Conservation (phyloP, 1,140 invertebrate genomes). For the Hormaphis cornu region DNA sequence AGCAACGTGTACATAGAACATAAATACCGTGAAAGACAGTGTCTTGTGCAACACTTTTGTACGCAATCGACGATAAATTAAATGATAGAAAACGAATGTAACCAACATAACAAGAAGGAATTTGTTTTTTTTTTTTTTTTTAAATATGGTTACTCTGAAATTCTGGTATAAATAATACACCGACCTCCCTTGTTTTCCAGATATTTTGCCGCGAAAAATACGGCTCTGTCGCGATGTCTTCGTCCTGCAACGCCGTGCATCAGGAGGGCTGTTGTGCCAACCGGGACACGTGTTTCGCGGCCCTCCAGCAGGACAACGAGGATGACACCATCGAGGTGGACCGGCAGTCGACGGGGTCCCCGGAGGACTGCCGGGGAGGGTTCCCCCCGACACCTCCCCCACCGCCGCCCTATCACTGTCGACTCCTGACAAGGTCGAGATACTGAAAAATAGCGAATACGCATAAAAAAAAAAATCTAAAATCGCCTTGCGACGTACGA, state of each 20-base stretch:
- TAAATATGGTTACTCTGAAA: too few species aligned
- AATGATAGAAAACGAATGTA: too few species aligned
- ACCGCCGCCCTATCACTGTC: conserved; percentile 3
- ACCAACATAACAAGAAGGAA: too few species aligned
- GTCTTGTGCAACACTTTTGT: too few species aligned
- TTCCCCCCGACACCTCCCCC: conserved; percentile 11
- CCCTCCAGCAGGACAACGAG: conserved; percentile 14
- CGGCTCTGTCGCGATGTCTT: neutral
- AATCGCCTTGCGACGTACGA: too few species aligned
- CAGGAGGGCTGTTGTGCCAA: conserved; percentile 21
- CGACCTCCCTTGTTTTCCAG: too few species aligned
- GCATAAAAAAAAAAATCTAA: too few species aligned
- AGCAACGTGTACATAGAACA: too few species aligned
- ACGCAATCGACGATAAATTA: too few species aligned
- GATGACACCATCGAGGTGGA: conserved; percentile 18
- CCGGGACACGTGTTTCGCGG: conserved; percentile 9
- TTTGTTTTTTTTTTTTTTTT: too few species aligned
- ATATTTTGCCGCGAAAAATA: conserved; percentile 25
- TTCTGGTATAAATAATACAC: too few species aligned
- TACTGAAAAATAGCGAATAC: neutral
- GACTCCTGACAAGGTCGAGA: conserved; percentile 18
- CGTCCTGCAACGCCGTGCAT: conserved; percentile 4
- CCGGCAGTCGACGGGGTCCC: neutral
- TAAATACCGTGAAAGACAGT: too few species aligned
- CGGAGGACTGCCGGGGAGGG: conserved; percentile 13